Evolutionary conservation across 2,888 invertebrate genomes (phyloP), one percentile per base, ranked within the genome.

Genomic region (Agonopterix alstromeriana): DNA sequence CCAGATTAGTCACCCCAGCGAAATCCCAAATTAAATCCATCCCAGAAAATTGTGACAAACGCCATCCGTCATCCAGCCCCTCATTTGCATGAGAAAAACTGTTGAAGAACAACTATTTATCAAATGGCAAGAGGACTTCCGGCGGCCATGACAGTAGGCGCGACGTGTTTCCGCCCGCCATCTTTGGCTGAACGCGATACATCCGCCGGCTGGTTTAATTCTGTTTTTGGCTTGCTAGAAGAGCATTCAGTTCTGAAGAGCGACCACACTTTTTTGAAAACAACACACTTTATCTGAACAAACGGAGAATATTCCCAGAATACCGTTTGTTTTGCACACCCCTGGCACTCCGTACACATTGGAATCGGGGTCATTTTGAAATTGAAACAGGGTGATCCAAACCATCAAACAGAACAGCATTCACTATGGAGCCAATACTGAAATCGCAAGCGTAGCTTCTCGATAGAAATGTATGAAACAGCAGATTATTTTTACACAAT

Each of bases 61-160:
- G 76, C 78, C 73, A 87, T 88, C 77, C 81, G 85, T 88, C 87
- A 88, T 87, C 74, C 78, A 61, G 69, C 85, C 84, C 87, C 84
- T 86, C 85, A 87, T 87, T 86, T 88, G 85, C 87, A 87, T 87
- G 82, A 84, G 84, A 86, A 87, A 86, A 87, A 87, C 86, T 82
- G 76, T 78, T 79, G 76, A 84, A 85, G 87, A 86, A 87, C 87
- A 86, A 87, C 87, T 88, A 88, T 88, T 88, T 88, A 87, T 88
- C 87, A 88, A 88, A 86, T 82, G 75, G 85, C 27, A 65, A 78
- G 77, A 67, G 82, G 69, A 82, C 80, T 84, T 88, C 87, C 87
- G 86, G 77, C 78, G 65, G 80, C 82, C 78, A 76, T 84, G 85
- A 81, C 84, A 81, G 80, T 74, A 82, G 86, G 84, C 87, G 86